A percentile compares a stretch with the other conserved stretches of the same genome.
Evolutionary conservation across 2,113 vertebrate genomes (phyloP).

Genomic region (Aspidoscelis tigris): DNA sequence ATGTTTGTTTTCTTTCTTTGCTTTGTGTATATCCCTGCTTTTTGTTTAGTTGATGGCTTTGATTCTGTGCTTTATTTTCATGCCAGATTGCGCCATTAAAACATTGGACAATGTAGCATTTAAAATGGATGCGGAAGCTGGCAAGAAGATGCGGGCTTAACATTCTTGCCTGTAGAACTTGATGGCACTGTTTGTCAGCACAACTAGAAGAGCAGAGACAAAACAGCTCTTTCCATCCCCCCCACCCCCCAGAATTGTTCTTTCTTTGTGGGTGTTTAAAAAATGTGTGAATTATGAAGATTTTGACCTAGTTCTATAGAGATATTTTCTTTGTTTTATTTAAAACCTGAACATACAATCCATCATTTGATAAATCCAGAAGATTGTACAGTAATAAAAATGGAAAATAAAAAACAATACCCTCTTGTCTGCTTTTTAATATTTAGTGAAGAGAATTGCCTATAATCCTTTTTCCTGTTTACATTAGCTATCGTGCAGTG

Average conservation of each 20-base stretch:
- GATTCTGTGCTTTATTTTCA: conserved; percentile 49
- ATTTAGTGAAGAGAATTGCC: too few species aligned
- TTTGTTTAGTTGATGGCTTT: conserved; percentile 55
- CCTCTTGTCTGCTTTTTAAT: too few species aligned
- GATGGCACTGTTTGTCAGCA: conserved; percentile 36
- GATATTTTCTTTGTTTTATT: too few species aligned
- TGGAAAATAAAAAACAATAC: too few species aligned
- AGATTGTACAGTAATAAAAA: too few species aligned
- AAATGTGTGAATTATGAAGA: background rate
- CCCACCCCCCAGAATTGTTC: background rate
- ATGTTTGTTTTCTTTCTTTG: conserved; percentile 67
- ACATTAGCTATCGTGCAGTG: too few species aligned
- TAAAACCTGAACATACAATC: too few species aligned
- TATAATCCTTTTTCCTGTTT: too few species aligned
- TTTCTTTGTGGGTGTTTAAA: too few species aligned
- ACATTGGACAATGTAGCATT: conserved; percentile 33
- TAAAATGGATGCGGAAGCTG: conserved; percentile 39
- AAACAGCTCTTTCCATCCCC: background rate
- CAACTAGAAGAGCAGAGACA: conserved; percentile 28
- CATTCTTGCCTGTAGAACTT: conserved; percentile 38
- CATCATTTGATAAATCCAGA: too few species aligned
- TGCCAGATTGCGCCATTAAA: conserved; percentile 66
- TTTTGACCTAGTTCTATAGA: background rate
- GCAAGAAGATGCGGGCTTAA: conserved; percentile 40
- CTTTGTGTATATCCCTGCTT: conserved; percentile 56